These are phyloP conservation scores for Drosophila santomea DNA, from an alignment of 1,140 invertebrate species.

Conservation along the genomic window DNA sequence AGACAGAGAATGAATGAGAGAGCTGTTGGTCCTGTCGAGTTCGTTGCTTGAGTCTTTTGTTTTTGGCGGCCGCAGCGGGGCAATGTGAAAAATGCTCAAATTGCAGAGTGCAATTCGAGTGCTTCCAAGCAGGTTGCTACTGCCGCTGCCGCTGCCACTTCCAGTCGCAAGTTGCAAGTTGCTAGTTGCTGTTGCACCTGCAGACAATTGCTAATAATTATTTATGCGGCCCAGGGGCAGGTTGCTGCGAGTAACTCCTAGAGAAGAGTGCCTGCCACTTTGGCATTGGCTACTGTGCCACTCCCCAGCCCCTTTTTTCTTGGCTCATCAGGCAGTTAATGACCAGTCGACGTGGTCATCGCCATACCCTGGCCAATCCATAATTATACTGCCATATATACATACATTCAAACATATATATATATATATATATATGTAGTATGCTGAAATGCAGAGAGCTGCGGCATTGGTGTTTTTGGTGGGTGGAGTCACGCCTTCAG, in stretches of 20 bases:
- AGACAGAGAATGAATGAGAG: not conserved
- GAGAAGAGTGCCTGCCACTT: conserved; percentile 46
- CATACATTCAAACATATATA: not conserved
- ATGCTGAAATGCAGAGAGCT: conserved; percentile 1
- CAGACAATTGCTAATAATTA: conserved; percentile 82
- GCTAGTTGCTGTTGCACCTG: conserved; percentile 69
- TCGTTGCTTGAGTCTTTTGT: conserved; percentile 79
- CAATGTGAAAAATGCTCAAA: conserved; percentile 73
- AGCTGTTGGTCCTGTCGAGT: conserved; percentile 37
- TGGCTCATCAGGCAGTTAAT: conserved; percentile 60
- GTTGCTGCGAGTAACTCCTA: conserved; percentile 7
- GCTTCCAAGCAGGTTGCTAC: conserved; percentile 47
- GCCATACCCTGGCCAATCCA: conserved; percentile 72
- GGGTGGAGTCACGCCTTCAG: conserved; percentile 47
- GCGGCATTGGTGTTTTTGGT: conserved; percentile 24
- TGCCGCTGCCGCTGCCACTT: not conserved
- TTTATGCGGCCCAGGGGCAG: conserved; percentile 66
- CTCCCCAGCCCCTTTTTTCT: conserved; percentile 31
- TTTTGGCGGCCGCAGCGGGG: conserved; percentile 33
- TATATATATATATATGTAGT: not conserved
- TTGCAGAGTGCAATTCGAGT: conserved; percentile 64
- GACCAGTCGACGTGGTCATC: conserved; percentile 63
- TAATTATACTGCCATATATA: conserved; percentile 61
- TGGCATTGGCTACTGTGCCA: conserved; percentile 76
- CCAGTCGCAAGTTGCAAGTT: conserved; percentile 3